A percentile compares a stretch with the other conserved stretches of the same genome.
phyloP scores from a whole-genome alignment of 2,888 invertebrate species.

The Ectemnius cavifrons region DNA sequence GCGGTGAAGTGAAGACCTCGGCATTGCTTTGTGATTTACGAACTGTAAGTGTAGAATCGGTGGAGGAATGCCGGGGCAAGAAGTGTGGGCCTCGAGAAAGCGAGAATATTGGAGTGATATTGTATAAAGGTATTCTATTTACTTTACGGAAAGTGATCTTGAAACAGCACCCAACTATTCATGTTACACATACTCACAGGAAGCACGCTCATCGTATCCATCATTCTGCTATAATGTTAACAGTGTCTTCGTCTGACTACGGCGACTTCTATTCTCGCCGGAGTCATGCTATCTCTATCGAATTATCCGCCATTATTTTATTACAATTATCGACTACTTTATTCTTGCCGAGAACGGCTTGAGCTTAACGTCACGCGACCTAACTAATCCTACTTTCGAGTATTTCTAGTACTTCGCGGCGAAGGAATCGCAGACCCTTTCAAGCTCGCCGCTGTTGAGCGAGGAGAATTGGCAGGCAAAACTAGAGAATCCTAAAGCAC shows the following conservation, averaged over 20 bases:
- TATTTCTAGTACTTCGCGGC: background rate
- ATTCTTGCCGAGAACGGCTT: constrained; percentile 9
- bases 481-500: constrained; percentile 14
- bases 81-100: background rate
- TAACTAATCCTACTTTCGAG: background rate
- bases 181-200: background rate
- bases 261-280: constrained; percentile 7
- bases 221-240: background rate
- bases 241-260: constrained; percentile 17
- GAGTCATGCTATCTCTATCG: constrained; percentile 8
- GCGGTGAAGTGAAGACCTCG: background rate
- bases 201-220: constrained; percentile 8
- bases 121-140: constrained; percentile 12
- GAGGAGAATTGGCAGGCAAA: too few relatives aligned
- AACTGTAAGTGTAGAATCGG: too few relatives aligned
- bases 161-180: constrained; percentile 1
- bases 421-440: constrained; percentile 4
- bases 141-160: constrained; percentile 12
- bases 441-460: background rate
- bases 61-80: background rate
- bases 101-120: background rate
- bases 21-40: background rate
- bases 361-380: constrained; percentile 8
- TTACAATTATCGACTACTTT: background rate
- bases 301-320: constrained; percentile 12